Conservation (phyloP, 2,888 invertebrate species). For the Caenorhabditis plicata region DNA sequence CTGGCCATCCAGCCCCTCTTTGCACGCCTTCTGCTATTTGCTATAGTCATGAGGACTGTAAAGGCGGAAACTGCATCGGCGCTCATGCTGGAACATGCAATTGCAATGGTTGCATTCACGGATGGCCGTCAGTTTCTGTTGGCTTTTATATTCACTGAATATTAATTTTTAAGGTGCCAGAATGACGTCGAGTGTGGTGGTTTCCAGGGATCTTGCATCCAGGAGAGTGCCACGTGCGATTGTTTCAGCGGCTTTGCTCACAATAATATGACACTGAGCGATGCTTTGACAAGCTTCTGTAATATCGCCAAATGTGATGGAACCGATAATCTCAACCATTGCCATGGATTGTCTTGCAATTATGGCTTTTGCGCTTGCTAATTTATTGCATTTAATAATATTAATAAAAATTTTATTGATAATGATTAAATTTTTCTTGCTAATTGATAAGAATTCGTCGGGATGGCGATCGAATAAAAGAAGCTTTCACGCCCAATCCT, state of each 20-base stretch:
- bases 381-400: constrained; percentile 12
- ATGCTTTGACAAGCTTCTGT: constrained; percentile 27
- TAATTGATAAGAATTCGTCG: constrained; percentile 6
- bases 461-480: constrained; percentile 1
- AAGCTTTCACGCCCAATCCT: constrained; percentile 11
- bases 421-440: constrained; percentile 3
- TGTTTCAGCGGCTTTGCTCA: constrained; percentile 24
- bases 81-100: constrained; percentile 32
- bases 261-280: constrained; percentile 21
- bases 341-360: constrained; percentile 34
- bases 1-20: background rate
- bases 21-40: constrained; percentile 20
- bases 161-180: constrained; percentile 16
- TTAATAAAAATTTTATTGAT: constrained; percentile 8
- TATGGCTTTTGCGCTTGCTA: constrained; percentile 32
- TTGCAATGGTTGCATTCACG: constrained; percentile 27
- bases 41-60: constrained; percentile 23
- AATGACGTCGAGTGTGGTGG: constrained; percentile 32
- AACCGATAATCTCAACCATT: constrained; percentile 20
- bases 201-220: constrained; percentile 28
- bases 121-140: constrained; percentile 22
- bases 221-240: constrained; percentile 25
- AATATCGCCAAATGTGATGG: constrained; percentile 30
- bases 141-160: background rate
- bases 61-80: constrained; percentile 31